These are phyloP conservation scores for Platanista minor DNA, from an alignment of 2,113 vertebrate genomes.

Conservation along the genomic window DNA sequence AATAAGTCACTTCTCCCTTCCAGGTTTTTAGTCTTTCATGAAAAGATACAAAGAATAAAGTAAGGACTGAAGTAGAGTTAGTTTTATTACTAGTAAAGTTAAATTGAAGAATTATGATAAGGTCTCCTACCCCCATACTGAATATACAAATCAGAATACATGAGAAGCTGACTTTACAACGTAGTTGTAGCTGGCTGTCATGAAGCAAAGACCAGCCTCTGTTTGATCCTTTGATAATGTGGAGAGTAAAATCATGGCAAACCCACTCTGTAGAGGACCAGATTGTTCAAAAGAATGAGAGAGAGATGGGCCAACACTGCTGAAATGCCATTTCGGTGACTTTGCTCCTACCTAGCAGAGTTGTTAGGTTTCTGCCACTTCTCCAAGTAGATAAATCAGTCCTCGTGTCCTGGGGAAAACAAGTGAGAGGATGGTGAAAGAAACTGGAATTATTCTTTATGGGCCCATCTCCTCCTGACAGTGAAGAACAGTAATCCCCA, in stretches of 20 bases:
- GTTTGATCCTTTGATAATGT: background rate
- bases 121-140: background rate
- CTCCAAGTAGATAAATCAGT: background rate
- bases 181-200: background rate
- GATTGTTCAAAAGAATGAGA: background rate
- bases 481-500: background rate
- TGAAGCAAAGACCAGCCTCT: background rate
- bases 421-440: background rate
- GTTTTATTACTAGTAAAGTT: background rate
- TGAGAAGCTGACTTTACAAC: fast-evolving
- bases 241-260: background rate
- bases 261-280: background rate
- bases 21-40: background rate
- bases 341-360: background rate
- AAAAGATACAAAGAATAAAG: background rate
- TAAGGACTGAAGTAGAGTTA: background rate
- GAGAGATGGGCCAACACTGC: background rate
- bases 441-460: background rate
- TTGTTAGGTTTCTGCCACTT: background rate
- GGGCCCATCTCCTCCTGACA: background rate
- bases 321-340: background rate
- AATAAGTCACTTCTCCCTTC: background rate
- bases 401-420: background rate
- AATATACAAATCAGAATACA: background rate
- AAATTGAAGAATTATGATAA: background rate